Evolutionary conservation across 2,888 invertebrate genomes (phyloP), one percentile per base, ranked within the genome.

Genomic region (Philopedon plagiatum): DNA sequence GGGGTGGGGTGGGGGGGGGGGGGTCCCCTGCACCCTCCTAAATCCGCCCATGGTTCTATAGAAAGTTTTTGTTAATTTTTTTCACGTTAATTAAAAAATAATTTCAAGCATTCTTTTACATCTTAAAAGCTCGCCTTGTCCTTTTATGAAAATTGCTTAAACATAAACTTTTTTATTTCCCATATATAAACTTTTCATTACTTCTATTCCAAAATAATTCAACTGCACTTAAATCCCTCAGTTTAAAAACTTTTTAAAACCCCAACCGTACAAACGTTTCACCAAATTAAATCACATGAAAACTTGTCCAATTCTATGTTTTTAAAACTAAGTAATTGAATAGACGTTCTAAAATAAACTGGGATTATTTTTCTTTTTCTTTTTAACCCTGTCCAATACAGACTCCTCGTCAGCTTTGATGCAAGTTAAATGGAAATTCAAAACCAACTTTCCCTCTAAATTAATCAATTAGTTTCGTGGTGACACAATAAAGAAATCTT

Each of bases 271-370:
- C 18, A 54, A 18, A 18, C 29, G 8, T 54, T 51, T 29, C n/a
- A 54, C 29, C 29, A 21, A 54, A 54, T 54, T 15, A 29, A 54
- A 29, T 29, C 29, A 15, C 51, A 54, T 9, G 29, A 32, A 54
- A 29, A 54, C 19, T 5, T 26, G 8, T 2, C 51, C 29, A 8
- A 29, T 54, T 54, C 51, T 54, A 13, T 29, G 15, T 54, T 54
- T 54, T 29, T 29, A 54, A 54, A 54, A 54, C 51, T 54, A 54
- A 54, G 51, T 54, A 54, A 54, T 54, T 29, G 29, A 29, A 54
- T 29, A 18, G 18, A 54, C 29, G 8, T 54, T 54, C 29, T 54
- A 54, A 54, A 54, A 54, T 54, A 54, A 54, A 54, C 29, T 54
- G 26, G 29, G 4, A 7, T 9, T 32, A 15, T 54, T 54, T 49